Percentiles rank a stretch among this genome's conserved stretches.
These are phyloP conservation scores for Ferdinandea cuprea DNA, from an alignment of 2,888 invertebrate genomes.

Conservation along the genomic window DNA sequence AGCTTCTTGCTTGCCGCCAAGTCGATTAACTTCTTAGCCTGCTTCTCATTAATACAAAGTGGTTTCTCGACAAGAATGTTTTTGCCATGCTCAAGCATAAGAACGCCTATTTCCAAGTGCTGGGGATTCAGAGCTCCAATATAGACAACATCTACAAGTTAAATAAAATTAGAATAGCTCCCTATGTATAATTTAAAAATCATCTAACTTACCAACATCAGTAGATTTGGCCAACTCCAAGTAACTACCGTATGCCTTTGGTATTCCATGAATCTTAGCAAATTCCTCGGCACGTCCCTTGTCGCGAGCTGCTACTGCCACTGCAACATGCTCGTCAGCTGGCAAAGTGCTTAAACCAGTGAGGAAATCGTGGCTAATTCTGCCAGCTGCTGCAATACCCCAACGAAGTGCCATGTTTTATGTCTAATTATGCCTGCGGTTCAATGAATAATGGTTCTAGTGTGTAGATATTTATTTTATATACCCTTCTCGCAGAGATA, in stretches of 20 bases:
- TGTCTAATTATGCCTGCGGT: neutral
- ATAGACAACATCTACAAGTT: slow-evolving; percentile 90
- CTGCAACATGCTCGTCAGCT: slow-evolving; percentile 87
- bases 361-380: slow-evolving; percentile 93
- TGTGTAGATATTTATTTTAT: neutral
- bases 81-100: slow-evolving; percentile 92
- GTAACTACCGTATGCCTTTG: slow-evolving; percentile 90
- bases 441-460: neutral
- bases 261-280: slow-evolving; percentile 89
- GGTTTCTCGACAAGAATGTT: slow-evolving; percentile 96
- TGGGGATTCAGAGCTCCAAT: slow-evolving; percentile 90
- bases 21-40: slow-evolving; percentile 88
- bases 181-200: neutral
- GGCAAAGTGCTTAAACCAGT: slow-evolving; percentile 88
- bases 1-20: slow-evolving; percentile 88
- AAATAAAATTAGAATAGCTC: no score
- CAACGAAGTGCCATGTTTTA: slow-evolving; percentile 85
- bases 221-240: slow-evolving; percentile 88
- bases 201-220: slow-evolving; percentile 87
- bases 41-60: slow-evolving; percentile 90
- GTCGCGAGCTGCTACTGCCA: slow-evolving; percentile 91
- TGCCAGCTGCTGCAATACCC: slow-evolving; percentile 94
- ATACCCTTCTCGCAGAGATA: neutral
- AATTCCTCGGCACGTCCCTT: slow-evolving; percentile 89
- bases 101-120: slow-evolving; percentile 88